Base-by-base conservation (phyloP, 2,113 vertebrate genomes). In the Chloropsis hardwickii region DNA sequence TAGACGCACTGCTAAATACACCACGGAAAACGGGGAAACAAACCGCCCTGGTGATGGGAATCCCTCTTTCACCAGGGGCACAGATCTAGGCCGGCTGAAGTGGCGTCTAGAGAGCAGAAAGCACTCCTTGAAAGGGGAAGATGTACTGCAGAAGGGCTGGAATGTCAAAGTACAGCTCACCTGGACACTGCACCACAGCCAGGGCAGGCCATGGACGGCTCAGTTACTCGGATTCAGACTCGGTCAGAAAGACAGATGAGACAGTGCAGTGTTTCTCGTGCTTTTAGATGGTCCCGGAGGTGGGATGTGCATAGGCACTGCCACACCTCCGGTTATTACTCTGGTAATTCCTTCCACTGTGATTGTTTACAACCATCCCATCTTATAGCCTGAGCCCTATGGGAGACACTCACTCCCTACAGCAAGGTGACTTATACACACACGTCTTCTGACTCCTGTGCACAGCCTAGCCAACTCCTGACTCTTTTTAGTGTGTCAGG, bases 1-100 rank as follows among this genome's bases (percentile, higher is more conserved):
- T 7, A 5, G 27, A 10, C 3, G 8, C 15, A 0, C 6, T 39
- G 69, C 62, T 29, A 15, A 10, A 7, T 5, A 40, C 27, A 0
- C 53, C 44, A 0, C 21, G 6, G 65, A 31, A 9, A 29, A 44
- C 0, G 13, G 37, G 18, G 21, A 16, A 45, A 10, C 50, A 9
- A 35, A 27, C 8, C 18, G 42, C 20, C 5, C 23, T 9, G 29
- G 14, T 7, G 9, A 9, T 0, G 12, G 28, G 29, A n/a, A 31
- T 48, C 31, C 15, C 6, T 6, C 19, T 27, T 37, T 14, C 65
- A 29, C 9, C 48, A 12, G 28, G 29, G 64, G 4, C 20, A 9
- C 57, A 18, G 48, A 23, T 19, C 39, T 12, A 1, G 7, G 22
- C 31, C 3, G 24, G 31, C 58, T 69, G 0, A 33, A 19, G 60